Conservation (phyloP, 1,140 invertebrate genomes). For the Sarcophaga peregrina region DNA sequence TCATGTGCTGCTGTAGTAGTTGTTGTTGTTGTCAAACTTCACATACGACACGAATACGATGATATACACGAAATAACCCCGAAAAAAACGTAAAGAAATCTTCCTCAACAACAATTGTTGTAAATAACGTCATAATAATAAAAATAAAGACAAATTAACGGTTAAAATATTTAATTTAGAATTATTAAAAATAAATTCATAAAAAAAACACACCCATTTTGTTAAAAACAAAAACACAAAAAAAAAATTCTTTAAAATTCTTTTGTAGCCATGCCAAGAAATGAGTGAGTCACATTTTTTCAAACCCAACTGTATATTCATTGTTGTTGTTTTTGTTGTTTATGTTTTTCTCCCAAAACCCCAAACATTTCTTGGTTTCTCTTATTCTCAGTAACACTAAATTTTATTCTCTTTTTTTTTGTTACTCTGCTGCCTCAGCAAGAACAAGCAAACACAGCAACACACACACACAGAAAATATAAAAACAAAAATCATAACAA, state of each 20-base stretch:
- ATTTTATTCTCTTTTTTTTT: background rate
- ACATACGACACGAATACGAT: too few relatives aligned
- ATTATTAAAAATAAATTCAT: background rate
- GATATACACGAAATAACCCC: background rate
- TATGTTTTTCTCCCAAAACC: background rate
- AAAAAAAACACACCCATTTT: background rate
- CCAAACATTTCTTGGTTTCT: background rate
- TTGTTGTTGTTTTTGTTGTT: too few relatives aligned
- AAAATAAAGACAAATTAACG: too few relatives aligned
- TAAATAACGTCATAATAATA: too few relatives aligned
- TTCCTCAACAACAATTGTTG: background rate
- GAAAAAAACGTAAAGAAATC: background rate
- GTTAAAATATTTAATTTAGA: background rate
- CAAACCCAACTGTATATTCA: too few relatives aligned
- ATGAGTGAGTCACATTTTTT: background rate
- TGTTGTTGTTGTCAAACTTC: too few relatives aligned
- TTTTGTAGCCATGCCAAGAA: background rate
- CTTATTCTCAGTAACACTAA: background rate
- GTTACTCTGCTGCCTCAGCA: background rate
- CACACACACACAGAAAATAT: slow-evolving; percentile 40
- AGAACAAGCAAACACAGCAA: background rate
- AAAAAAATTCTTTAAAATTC: background rate
- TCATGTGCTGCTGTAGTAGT: slow-evolving; percentile 11
- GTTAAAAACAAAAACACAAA: background rate
- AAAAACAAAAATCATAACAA: slow-evolving; percentile 43